These are phyloP conservation scores for Oscheius onirici DNA, from an alignment of 2,888 invertebrate species.

Conservation along the genomic window DNA sequence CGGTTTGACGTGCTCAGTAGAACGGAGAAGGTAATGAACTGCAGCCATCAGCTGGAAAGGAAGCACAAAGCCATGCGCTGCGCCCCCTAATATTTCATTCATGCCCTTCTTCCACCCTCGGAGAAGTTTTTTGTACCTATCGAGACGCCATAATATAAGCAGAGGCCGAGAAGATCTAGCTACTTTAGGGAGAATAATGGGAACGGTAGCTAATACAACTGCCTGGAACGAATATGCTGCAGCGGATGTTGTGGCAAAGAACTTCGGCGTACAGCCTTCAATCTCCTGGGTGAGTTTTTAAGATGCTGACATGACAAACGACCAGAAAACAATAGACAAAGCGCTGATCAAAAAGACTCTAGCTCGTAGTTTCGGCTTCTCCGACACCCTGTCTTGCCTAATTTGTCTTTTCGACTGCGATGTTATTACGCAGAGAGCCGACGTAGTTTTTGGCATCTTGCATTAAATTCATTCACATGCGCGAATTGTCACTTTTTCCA, in stretches of 20 bases:
- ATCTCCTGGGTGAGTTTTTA: constrained; percentile 28
- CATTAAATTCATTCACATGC: constrained; percentile 1
- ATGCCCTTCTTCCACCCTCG: constrained; percentile 22
- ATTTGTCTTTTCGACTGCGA: constrained; percentile 5
- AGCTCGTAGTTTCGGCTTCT: background rate
- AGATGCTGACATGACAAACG: background rate
- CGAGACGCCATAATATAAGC: background rate
- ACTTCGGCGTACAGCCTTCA: constrained; percentile 23
- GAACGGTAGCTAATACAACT: constrained; percentile 13
- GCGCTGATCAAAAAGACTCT: background rate
- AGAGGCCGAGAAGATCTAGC: background rate
- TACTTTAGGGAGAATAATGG: constrained; percentile 21
- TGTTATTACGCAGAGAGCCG: constrained; percentile 4
- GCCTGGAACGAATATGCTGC: constrained; percentile 17
- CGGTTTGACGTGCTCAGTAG: constrained; percentile 27
- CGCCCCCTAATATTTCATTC: constrained; percentile 27
- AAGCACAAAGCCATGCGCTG: constrained; percentile 28
- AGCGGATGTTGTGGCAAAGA: constrained; percentile 19
- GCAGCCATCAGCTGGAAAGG: constrained; percentile 22
- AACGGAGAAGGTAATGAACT: constrained; percentile 30
- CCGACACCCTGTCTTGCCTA: background rate
- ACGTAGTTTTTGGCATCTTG: constrained; percentile 8
- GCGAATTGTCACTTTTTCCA: no score
- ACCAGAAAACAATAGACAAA: constrained; percentile 1
- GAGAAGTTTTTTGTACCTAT: constrained; percentile 15